Evolutionary conservation across 1,140 invertebrate species (phyloP).

Genomic region (Bactericera cockerelli): DNA sequence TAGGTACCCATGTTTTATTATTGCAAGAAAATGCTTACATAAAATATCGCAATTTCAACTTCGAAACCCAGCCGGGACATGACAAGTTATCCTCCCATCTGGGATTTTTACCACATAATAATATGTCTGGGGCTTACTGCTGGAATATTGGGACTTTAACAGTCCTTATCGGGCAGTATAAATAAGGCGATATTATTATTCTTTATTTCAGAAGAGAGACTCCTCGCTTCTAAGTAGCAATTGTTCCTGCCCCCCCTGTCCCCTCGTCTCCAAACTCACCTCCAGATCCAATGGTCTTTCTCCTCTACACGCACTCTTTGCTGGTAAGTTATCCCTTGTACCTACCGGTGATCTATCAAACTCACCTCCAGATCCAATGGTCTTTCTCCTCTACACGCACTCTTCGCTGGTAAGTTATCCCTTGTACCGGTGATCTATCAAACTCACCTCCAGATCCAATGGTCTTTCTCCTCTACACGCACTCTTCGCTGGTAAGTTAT

Average conservation of each 20-base stretch:
- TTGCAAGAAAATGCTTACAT: too few species aligned
- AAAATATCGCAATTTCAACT: too few species aligned
- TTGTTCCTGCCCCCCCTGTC: constrained; percentile 4
- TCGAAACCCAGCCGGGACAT: too few species aligned
- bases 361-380: neutral
- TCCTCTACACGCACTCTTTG: neutral
- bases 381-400: neutral
- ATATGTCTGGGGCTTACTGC: too few species aligned
- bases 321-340: neutral
- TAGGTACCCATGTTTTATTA: too few species aligned
- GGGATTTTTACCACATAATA: too few species aligned
- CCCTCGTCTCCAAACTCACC: neutral
- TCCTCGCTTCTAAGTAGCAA: neutral
- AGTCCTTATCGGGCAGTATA: too few species aligned
- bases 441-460: neutral
- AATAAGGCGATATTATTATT: too few species aligned
- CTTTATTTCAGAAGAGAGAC: neutral
- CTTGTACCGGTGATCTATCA: too few species aligned
- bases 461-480: neutral
- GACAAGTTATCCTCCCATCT: too few species aligned
- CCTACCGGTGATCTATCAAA: too few species aligned
- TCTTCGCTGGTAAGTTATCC: neutral
- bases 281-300: neutral
- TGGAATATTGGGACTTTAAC: too few species aligned
- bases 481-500: neutral